A percentile compares a stretch with the other conserved stretches of the same genome.
Conservation (phyloP, 1,140 invertebrate species). For the Zaprionus vittiger region DNA sequence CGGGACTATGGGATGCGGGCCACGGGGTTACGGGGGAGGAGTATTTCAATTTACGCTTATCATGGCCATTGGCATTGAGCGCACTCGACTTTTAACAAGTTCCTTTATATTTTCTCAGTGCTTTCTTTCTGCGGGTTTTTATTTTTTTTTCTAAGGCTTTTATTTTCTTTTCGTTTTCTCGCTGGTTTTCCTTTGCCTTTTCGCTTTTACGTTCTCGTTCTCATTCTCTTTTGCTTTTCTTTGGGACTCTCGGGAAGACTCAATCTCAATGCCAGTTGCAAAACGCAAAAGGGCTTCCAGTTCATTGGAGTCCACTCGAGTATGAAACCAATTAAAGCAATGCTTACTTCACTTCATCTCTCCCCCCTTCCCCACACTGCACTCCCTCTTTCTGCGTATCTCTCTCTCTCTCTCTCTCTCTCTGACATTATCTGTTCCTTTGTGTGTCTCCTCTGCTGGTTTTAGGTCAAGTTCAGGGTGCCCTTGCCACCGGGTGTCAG, state of each 20-base stretch:
- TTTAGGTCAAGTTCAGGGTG: constrained; percentile 83
- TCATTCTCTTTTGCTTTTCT: background rate
- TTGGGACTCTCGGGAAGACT: background rate
- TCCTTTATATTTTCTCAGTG: constrained; percentile 6
- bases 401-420: background rate
- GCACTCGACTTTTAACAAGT: constrained; percentile 59
- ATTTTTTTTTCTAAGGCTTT: constrained; percentile 1
- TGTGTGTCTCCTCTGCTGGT: constrained; percentile 6
- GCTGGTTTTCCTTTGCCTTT: background rate
- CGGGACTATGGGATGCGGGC: background rate
- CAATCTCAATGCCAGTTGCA: constrained; percentile 27
- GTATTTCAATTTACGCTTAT: constrained; percentile 44
- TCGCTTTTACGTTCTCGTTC: background rate
- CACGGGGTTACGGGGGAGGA: background rate
- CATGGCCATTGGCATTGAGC: constrained; percentile 45
- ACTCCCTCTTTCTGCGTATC: background rate
- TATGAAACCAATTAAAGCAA: constrained; percentile 37
- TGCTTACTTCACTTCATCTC: constrained; percentile 5
- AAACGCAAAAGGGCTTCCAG: constrained; percentile 36
- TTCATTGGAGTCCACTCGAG: constrained; percentile 40
- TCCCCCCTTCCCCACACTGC: background rate
- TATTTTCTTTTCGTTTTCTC: constrained; percentile 8
- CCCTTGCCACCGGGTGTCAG: constrained; percentile 81
- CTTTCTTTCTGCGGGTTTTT: background rate
- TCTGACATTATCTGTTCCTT: background rate